Evolutionary conservation across 2,797 vertebrate genomes (phyloP).

Genomic region (Dendrocincla tyrannina): DNA sequence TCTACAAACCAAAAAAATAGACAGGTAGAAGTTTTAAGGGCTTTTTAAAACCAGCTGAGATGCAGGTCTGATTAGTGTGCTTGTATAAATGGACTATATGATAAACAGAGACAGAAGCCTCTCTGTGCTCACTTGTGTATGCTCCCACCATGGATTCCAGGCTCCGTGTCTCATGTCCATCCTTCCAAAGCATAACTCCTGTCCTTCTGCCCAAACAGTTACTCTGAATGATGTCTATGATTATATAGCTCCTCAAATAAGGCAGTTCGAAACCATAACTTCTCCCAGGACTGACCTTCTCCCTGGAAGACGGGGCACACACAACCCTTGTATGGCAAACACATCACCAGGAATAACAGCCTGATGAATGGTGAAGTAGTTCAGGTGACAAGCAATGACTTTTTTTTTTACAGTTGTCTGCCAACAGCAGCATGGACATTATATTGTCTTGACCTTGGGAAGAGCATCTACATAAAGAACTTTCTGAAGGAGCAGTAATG

Average conservation of each 20-base stretch:
- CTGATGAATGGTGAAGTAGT: not conserved
- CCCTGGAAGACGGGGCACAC: not conserved
- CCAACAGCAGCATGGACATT: fast-evolving
- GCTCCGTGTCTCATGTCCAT: not conserved
- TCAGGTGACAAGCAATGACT: not conserved
- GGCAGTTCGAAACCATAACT: fast-evolving
- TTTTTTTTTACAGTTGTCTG: not conserved
- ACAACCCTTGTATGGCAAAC: fast-evolving
- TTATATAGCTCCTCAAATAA: not conserved
- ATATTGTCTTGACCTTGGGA: not conserved
- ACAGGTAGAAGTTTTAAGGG: not conserved
- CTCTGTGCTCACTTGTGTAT: not conserved
- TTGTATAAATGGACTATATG: not conserved
- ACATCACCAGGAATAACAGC: fast-evolving
- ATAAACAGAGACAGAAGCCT: not conserved
- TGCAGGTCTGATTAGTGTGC: too few species aligned
- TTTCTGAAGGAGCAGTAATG: not conserved
- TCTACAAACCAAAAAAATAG: not conserved
- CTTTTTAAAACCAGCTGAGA: not conserved
- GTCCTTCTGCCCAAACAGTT: not conserved
- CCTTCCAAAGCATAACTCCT: not conserved
- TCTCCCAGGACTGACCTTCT: not conserved
- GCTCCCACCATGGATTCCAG: not conserved
- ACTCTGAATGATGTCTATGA: fast-evolving
- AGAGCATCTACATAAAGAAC: not conserved